These are phyloP conservation scores for Tragelaphus buxtoni DNA, from an alignment of 2,113 vertebrate species.

Conservation along the genomic window DNA sequence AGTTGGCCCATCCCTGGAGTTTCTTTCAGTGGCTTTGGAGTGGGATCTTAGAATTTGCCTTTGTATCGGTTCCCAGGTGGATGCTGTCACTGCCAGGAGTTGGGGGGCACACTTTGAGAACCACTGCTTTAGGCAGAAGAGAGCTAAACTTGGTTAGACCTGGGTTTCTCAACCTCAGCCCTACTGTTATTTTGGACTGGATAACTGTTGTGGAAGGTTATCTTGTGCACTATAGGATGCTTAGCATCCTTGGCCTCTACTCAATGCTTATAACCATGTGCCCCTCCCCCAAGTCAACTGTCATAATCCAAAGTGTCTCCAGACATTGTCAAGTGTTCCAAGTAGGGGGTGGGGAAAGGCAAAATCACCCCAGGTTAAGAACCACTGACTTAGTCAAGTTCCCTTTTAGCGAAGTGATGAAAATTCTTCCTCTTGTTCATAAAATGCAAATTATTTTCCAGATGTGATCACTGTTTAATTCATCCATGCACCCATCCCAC, in stretches of 20 bases:
- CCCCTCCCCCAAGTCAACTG: background rate
- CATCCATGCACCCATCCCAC: background rate
- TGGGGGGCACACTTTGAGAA: background rate
- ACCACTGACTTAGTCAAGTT: background rate
- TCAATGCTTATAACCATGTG: background rate
- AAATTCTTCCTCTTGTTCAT: background rate
- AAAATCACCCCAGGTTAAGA: background rate
- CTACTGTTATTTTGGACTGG: background rate
- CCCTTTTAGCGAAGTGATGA: background rate
- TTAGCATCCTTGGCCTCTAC: background rate
- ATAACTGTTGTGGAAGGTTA: background rate
- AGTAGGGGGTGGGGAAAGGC: background rate
- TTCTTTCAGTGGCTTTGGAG: background rate
- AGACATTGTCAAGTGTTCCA: background rate
- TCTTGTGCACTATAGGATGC: background rate
- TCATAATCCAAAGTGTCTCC: conserved; percentile 17
- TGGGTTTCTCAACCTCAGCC: background rate
- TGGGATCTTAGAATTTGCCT: background rate
- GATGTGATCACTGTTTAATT: background rate
- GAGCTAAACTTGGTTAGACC: background rate
- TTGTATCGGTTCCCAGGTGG: background rate
- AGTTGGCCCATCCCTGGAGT: background rate
- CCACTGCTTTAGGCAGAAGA: background rate
- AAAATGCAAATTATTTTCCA: background rate
- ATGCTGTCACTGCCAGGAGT: background rate